Evolutionary conservation across 2,797 vertebrate species (phyloP), one percentile per base, ranked within the genome.

Genomic region (Silurus aristotelis): DNA sequence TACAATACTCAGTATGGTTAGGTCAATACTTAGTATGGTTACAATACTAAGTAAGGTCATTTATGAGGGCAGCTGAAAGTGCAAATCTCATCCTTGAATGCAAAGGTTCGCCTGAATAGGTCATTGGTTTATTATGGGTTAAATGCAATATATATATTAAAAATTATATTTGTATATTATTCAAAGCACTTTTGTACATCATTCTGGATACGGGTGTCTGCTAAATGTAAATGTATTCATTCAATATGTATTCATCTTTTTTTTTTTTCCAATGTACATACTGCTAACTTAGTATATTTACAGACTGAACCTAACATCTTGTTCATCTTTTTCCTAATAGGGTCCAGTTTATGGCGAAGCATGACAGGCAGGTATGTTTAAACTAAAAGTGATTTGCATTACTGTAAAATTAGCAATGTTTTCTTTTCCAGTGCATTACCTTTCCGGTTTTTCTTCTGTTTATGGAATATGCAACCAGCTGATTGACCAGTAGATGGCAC

Each of bases 311-410:
- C 31, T 71, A 43, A 83, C 58, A 27, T 83, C 38, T 25, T 83
- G 7, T 5, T 87, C 82, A 82, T 88, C 19, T 6, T 84, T 87
- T 78, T 56, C 93, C n/a, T 72, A 93, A 84, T 93, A 98, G 97
- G 96, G 93, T 93, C 93, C 0, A 93, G 90, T 84, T 83, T 97
- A 81, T 97, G 97, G 97, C 92, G 92, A 91, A 96, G 94, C 91
- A 95, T 97, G 93, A 95, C 93, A 55, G 90, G 93, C 92, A 97
- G 96, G 97, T 99, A 97, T 84, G 96, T 92, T 25, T 22, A 60
- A 63, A 52, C 56, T 14, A 22, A 58, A 15, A 31, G 31, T 43
- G 19, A 17, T n/a, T 77, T 70, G 3, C 63, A 8, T 31, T 84
- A 6, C 15, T 58, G 61, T 58, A 13, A 27, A 22, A 60, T 38